These are phyloP conservation scores for Promerops cafer DNA, from an alignment of 2,113 vertebrate genomes.

Conservation along the genomic window DNA sequence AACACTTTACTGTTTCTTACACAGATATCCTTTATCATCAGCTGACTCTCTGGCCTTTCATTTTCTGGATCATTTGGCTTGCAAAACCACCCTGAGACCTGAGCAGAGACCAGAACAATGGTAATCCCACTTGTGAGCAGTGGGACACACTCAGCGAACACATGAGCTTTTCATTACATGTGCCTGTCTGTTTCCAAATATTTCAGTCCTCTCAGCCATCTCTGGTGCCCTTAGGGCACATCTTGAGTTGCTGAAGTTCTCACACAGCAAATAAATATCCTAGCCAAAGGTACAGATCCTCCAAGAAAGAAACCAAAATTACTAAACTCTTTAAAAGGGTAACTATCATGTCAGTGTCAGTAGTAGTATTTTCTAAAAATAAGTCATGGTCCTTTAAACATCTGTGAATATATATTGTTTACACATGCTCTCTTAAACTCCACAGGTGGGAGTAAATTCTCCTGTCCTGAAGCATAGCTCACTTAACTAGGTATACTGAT, in stretches of 20 bases:
- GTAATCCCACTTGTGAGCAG: background rate
- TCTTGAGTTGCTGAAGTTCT: background rate
- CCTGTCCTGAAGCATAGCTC: background rate
- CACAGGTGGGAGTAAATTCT: background rate
- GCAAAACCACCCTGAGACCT: background rate
- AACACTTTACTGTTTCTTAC: background rate
- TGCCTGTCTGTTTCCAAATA: background rate
- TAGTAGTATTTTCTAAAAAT: background rate
- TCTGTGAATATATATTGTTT: background rate
- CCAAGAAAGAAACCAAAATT: background rate
- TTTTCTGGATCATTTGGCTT: background rate
- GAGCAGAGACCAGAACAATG: background rate
- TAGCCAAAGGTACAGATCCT: background rate
- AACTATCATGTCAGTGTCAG: background rate
- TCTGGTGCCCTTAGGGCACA: background rate
- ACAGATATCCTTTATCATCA: background rate
- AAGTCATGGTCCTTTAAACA: background rate
- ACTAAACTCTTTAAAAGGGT: background rate
- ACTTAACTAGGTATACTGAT: background rate
- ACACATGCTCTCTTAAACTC: background rate
- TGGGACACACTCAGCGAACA: background rate
- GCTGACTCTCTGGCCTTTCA: background rate
- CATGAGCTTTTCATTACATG: background rate
- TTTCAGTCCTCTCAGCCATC: background rate
- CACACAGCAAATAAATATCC: background rate